A percentile compares a stretch with the other conserved stretches of the same genome.
Evolutionary conservation across 1,140 invertebrate genomes (phyloP).

Genomic region (Solenopsis fugax): DNA sequence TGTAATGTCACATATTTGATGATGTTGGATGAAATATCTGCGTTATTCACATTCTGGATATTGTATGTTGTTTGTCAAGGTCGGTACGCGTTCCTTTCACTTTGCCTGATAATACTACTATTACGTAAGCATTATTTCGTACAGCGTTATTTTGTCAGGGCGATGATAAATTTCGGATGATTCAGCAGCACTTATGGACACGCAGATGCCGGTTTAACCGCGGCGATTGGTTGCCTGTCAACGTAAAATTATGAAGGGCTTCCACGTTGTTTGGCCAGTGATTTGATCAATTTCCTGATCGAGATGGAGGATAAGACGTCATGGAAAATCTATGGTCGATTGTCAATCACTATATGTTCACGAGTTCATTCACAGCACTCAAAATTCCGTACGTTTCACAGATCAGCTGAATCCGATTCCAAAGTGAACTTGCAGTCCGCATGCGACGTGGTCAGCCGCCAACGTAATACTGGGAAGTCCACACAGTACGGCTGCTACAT

Average conservation of each 20-base stretch:
- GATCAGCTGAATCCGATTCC: slow-evolving; percentile 25
- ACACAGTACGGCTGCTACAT: slow-evolving; percentile 73
- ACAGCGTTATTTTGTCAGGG: slow-evolving; percentile 23
- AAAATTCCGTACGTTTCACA: neutral
- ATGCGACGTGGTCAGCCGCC: slow-evolving; percentile 74
- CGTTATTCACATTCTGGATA: slow-evolving; percentile 22
- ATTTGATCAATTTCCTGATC: slow-evolving; percentile 26
- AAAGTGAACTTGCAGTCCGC: slow-evolving; percentile 44
- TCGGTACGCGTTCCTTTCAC: slow-evolving; percentile 16
- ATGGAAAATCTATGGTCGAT: slow-evolving; percentile 32
- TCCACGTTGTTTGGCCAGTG: neutral
- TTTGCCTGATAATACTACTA: slow-evolving; percentile 22
- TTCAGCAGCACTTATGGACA: slow-evolving; percentile 21
- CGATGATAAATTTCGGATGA: slow-evolving; percentile 32
- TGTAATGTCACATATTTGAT: slow-evolving; percentile 29
- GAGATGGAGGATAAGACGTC: slow-evolving; percentile 36
- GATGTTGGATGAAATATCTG: neutral
- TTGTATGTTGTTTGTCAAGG: slow-evolving; percentile 29
- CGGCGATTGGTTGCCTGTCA: slow-evolving; percentile 8
- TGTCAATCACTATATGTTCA: slow-evolving; percentile 42
- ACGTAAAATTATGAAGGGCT: slow-evolving; percentile 28
- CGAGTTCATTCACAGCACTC: slow-evolving; percentile 28
- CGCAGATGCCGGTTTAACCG: neutral
- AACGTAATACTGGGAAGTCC: slow-evolving; percentile 75
- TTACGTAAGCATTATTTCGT: slow-evolving; percentile 54